Base-by-base conservation (phyloP, 2,113 vertebrate genomes). In the Peromyscus leucopus region DNA sequence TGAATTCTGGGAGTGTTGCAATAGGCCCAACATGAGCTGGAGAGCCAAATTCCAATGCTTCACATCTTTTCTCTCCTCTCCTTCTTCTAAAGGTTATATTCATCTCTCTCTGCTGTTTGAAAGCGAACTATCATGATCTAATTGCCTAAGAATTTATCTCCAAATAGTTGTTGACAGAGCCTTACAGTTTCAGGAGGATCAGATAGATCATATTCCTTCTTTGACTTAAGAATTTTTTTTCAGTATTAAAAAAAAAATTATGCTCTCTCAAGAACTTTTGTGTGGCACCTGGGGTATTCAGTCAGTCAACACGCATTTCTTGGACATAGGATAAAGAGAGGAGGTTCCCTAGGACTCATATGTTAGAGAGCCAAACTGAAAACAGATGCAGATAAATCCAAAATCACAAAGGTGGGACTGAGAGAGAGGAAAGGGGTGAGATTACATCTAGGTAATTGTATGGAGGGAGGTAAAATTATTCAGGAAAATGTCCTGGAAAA, bases 81-180 rank as follows among this genome's bases (percentile, higher is more conserved):
- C 42, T 87, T 10, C 46, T 95, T 78, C 72, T 96, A 87, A 95
- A 89, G 95, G 91, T 89, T 96, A 94, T 89, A 80, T 89, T 96
- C 96, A 96, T 96, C 95, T 95, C 76, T 89, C 83, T 93, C 72
- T 93, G 90, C 78, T 96, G 83, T 93, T 63, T 97, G 89, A 95
- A 96, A 95, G 93, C 87, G 97, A 96, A 95, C 94, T 93, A 96
- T 83, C 91, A 96, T 97, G 97, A 97, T 91, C 95, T 97, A 97
- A 97, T 97, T 97, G 95, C 97, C 92, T 92, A 96, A 96, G 96
- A 97, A 98, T 98, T 96, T 97, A 97, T 97, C 97, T 96, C 91
- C 91, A 98, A 97, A 97, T 97, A 97, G 89, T 96, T 97, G 97
- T 96, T 97, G 98, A 97, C 95, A 91, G 95, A 97, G 57, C 79